Base-by-base conservation (phyloP, 2,888 invertebrate genomes). In the Diaphora mendica region DNA sequence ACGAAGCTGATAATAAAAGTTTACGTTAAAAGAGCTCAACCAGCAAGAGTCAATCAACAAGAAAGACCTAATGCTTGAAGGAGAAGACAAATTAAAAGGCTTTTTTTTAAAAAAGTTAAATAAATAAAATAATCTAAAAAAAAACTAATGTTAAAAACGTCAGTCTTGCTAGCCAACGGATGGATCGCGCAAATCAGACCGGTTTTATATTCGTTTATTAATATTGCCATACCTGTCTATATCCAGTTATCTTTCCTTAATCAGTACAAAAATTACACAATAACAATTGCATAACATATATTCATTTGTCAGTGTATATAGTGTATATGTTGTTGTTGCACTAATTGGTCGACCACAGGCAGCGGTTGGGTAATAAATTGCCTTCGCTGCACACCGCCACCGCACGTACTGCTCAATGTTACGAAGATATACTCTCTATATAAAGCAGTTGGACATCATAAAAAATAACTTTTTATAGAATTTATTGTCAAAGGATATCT, bases 301-400 rank as follows among this genome's bases (percentile, higher is more conserved):
- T n/a, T n/a, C 7, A 7, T 11, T 5, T 59, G 62, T 67, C 20
- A 64, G 23, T 67, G 7, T n/a, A 44, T 68, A 44, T 68, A 66
- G 13, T 13, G 4, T 26, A 48, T 26, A 33, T 67, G 66, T 64
- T 73, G 66, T 64, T 73, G 67, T 72, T 79, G 70, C 76, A 79
- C 81, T 86, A 86, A 86, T 85, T 85, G 83, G 76, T 79, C 69
- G 76, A 78, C 86, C 85, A 67, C 86, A 81, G 78, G 64, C 74
- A 70, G 80, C 78, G 85, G 78, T 76, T 73, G 68, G 35, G 78
- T 78, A 79, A 86, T 79, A 82, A 77, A 85, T 80, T 77, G 79
- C 74, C 75, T 26, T 81, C 72, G 81, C 81, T 77, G 71, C 75
- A 73, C 64, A 42, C 62, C n/a, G 62, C 70, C 39, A 64, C 83